Evolutionary conservation across 2,113 vertebrate species (phyloP).

Genomic region (Vidua macroura): DNA sequence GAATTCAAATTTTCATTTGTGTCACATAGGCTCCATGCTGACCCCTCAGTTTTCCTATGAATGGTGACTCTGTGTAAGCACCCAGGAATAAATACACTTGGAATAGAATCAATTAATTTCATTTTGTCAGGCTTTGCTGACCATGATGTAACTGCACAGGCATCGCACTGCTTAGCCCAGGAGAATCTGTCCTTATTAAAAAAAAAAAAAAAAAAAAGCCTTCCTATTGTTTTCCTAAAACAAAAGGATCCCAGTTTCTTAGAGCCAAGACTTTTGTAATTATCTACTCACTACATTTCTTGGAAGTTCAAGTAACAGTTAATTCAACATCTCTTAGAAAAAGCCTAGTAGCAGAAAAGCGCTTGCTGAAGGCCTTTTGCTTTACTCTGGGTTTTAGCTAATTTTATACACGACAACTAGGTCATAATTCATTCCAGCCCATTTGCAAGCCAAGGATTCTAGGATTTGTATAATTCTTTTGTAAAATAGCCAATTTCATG

Average conservation of each 20-base stretch:
- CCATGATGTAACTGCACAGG: background rate
- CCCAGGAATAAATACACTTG: background rate
- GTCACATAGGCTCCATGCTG: background rate
- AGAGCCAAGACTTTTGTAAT: background rate
- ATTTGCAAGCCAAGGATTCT: slow-evolving; percentile 15
- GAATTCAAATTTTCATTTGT: background rate
- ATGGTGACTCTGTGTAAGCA: background rate
- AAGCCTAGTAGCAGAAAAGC: background rate
- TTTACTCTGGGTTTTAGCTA: background rate
- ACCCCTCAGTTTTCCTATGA: background rate
- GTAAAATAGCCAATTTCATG: slow-evolving; percentile 22
- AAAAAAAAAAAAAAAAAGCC: too few relatives aligned
- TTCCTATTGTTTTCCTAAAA: background rate
- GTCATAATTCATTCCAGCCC: slow-evolving; percentile 27
- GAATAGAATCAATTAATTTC: background rate
- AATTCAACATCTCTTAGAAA: background rate
- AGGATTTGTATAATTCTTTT: slow-evolving; percentile 29
- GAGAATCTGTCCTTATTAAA: background rate
- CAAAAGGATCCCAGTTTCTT: background rate
- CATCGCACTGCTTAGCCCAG: background rate
- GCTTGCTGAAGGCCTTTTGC: background rate
- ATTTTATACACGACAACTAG: background rate
- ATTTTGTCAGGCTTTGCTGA: background rate
- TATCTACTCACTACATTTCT: background rate
- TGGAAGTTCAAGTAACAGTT: slow-evolving; percentile 18